These are phyloP conservation scores for Polydrusus tereticollis DNA, from an alignment of 2,888 invertebrate genomes.

Conservation along the genomic window DNA sequence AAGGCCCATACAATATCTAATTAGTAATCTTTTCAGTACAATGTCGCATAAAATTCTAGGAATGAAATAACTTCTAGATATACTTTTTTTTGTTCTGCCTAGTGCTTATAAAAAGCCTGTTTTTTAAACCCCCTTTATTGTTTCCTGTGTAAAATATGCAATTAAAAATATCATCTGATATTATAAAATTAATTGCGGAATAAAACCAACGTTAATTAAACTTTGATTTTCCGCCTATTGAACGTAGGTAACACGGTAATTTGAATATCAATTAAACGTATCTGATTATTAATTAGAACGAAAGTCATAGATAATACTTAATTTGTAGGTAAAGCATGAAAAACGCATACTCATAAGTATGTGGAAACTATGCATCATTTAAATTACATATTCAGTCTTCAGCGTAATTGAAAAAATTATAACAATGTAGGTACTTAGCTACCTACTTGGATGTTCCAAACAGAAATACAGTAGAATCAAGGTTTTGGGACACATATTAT, in stretches of 20 bases:
- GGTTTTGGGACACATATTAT: no score
- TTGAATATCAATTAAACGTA: conserved; percentile 32
- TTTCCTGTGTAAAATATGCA: conserved; percentile 28
- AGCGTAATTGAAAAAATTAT: no score
- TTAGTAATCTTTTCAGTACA: neutral
- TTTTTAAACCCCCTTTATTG: conserved; percentile 17
- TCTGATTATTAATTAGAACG: conserved; percentile 23
- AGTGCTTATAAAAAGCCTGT: neutral
- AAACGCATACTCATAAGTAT: neutral
- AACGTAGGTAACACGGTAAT: conserved; percentile 14
- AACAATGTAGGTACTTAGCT: no score
- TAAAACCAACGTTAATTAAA: conserved; percentile 50
- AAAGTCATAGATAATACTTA: neutral
- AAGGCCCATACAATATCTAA: neutral
- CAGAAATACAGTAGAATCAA: no score
- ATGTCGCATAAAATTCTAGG: neutral
- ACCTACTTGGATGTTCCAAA: no score
- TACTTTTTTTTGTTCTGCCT: conserved; percentile 2
- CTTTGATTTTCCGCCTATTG: conserved; percentile 31
- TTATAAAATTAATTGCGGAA: conserved; percentile 48
- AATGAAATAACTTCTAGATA: neutral
- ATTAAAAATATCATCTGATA: conserved; percentile 53
- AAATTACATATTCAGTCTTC: neutral
- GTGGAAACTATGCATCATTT: conserved; percentile 6
- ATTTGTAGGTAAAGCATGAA: conserved; percentile 6